phyloP scores from a whole-genome alignment of 1,140 invertebrate species.

The Argopecten irradians region DNA sequence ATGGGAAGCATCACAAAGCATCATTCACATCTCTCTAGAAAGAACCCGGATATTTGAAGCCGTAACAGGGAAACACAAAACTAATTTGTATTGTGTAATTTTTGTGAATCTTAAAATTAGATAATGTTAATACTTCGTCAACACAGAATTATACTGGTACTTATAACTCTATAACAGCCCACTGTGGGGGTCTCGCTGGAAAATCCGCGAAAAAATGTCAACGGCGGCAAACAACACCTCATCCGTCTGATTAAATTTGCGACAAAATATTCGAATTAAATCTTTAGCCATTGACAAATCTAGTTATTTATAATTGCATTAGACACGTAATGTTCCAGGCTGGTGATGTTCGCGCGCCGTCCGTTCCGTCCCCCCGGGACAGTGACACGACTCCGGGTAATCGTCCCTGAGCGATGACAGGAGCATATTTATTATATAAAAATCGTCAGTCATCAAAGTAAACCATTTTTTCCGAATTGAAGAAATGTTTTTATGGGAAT shows the following conservation, averaged over 20 bases:
- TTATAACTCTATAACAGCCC: background rate
- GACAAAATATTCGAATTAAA: background rate
- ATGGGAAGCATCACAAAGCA: no score
- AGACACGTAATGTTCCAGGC: slow-evolving; percentile 13
- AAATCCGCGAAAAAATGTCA: background rate
- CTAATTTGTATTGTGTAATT: background rate
- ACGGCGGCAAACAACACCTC: background rate
- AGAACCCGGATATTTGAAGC: no score
- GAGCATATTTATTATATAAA: background rate
- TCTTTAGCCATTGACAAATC: slow-evolving; percentile 8
- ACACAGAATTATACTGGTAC: background rate
- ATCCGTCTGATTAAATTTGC: background rate
- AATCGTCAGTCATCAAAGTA: background rate
- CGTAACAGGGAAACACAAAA: no score
- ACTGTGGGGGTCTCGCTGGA: background rate
- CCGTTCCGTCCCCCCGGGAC: slow-evolving; percentile 16
- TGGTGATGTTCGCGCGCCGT: background rate
- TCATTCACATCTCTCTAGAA: no score
- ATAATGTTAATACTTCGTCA: background rate
- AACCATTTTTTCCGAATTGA: background rate
- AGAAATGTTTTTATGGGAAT: background rate
- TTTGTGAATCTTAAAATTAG: background rate
- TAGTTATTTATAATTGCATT: background rate
- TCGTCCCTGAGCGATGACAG: background rate
- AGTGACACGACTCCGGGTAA: background rate